Evolutionary conservation across 2,888 invertebrate genomes (phyloP), one percentile per base, ranked within the genome.

Genomic region (Achlya flavicornis): DNA sequence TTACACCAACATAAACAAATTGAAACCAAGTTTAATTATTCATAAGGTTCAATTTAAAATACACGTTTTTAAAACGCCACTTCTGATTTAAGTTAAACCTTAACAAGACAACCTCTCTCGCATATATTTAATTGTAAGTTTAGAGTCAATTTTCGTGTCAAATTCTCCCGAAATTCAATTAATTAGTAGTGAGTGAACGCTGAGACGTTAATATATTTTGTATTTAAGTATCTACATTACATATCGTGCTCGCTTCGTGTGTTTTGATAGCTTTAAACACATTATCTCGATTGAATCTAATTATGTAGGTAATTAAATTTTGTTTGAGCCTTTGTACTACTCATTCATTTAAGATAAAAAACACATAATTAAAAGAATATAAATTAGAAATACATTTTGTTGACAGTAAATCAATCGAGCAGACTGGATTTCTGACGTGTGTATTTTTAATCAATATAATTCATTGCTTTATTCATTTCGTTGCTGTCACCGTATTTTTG

Each of bases 111-210:
- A 73, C 65, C 71, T 64, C 76, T 79, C 74, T 78, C 74, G 66
- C 78, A 74, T 76, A 76, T 77, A 66, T 78, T 72, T 86, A 87
- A 83, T 82, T 76, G 90, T 92, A 92, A 90, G 87, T 86, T 88
- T 89, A 90, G 88, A 83, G 92, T 92, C 90, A 92, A 93, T 92
- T 92, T 90, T 92, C 88, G 90, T 89, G 91, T 92, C 90, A 92
- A 92, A 93, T 92, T 93, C 93, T 93, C 93, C 93, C 93, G 92
- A 93, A 92, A 93, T 91, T 93, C 93, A 93, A 93, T 93, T 93
- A 93, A 87, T 92, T 90, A 89, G 92, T 92, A 92, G 91, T 74
- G 79, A 73, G 80, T 79, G 85, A 79, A 83, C 84, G 86, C 85
- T 82, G 81, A 84, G 82, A 80, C 71, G 72, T 74, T 73, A 78